Base-by-base conservation (phyloP, 2,113 vertebrate species). In the Archilochus colubris region DNA sequence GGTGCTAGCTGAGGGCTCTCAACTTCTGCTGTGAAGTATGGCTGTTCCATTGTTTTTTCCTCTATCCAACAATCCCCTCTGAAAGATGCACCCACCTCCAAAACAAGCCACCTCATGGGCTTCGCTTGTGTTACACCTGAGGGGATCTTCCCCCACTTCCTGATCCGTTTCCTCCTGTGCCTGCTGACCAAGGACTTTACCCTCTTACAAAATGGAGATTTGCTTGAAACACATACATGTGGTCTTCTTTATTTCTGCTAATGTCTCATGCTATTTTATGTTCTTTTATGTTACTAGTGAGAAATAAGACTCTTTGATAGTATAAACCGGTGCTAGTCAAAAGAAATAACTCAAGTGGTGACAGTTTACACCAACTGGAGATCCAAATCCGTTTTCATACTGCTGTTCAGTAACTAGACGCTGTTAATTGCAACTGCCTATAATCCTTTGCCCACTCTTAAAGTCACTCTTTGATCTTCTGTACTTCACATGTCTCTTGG, bases 51-150 rank as follows among this genome's bases (percentile, higher is more conserved):
- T 62, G 30, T 20, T 27, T 51, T 44, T 16, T 38, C 36, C 40
- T 28, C 50, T 68, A 25, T 25, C 22, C 31, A 72, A 1, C 11
- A 9, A 76, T 23, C 20, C 17, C 2, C 68, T 69, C 48, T 64
- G 72, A 76, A 77, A 86, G 50, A 28, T 12, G 19, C 3, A 64
- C 25, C 54, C 36, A 48, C 62, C 55, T 51, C 31, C 24, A 73
- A 46, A 63, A n/a, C 0, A 1, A 25, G 7, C 7, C 15, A 54
- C 0, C 8, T 43, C 33, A 28, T 0, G 2, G 30, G 8, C 21
- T 89, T 87, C 66, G 43, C 82, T 58, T 78, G 36, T 3, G 0
- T 62, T 54, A 13, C 2, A 2, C 30, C n/a, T 66, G 57, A 74
- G 19, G 7, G 16, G 30, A 7, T 9, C 13, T 79, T 74, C 94